phyloP scores from a whole-genome alignment of 2,888 invertebrate species.

The Sepioteuthis lessoniana region DNA sequence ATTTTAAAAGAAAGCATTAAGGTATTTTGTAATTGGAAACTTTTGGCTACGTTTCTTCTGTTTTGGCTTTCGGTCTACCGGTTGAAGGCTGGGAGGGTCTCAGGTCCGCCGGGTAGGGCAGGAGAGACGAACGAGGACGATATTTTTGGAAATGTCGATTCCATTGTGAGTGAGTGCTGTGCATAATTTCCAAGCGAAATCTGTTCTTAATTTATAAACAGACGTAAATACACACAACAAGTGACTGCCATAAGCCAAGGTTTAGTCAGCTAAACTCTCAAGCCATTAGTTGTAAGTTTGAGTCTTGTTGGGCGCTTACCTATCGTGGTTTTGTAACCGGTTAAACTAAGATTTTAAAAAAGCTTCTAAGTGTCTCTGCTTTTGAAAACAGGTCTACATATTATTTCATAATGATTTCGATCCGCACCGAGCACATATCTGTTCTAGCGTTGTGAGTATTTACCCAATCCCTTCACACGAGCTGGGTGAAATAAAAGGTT shows the following conservation, averaged over 20 bases:
- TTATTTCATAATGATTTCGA: too few species aligned
- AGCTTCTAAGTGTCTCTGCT: too few species aligned
- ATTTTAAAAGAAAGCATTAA: neutral
- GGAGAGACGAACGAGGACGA: neutral
- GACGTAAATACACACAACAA: neutral
- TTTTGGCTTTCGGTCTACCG: neutral
- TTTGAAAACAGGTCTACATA: too few species aligned
- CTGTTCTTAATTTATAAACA: neutral
- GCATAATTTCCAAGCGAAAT: neutral
- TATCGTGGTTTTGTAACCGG: neutral
- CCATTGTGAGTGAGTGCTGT: neutral
- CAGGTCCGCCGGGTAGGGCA: too few species aligned
- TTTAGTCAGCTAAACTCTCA: neutral
- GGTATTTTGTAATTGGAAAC: constrained; percentile 2
- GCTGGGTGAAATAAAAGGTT: too few species aligned
- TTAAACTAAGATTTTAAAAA: neutral
- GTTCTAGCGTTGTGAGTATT: too few species aligned
- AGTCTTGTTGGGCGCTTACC: fast-evolving
- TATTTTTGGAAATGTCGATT: neutral
- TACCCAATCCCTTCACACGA: too few species aligned
- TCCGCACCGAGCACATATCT: too few species aligned
- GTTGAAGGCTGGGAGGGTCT: neutral
- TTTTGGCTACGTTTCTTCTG: neutral
- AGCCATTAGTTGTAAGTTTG: neutral
- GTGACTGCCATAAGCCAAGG: neutral